Evolutionary conservation across 2,888 invertebrate species (phyloP), one percentile per base, ranked within the genome.

Genomic region (Fragum whitleyi): DNA sequence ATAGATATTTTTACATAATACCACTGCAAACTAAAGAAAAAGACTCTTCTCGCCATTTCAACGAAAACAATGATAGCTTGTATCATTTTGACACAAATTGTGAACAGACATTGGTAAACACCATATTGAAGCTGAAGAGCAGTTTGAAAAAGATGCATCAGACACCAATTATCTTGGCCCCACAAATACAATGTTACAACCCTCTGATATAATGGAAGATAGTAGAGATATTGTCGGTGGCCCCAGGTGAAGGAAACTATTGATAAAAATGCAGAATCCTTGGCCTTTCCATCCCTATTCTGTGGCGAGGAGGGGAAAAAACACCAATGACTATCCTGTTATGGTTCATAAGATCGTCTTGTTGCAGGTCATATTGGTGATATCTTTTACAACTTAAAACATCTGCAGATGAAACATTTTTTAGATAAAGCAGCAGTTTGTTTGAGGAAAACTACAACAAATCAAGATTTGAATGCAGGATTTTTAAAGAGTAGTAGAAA

Each of bases 301-400:
- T 75, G 79, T 75, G 79, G 79, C 9, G n/a, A 75, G 26, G n/a
- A 19, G 21, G n/a, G 71, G 29, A 7, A 57, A n/a, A n/a, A 28
- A 55, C 16, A 71, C 36, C n/a, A 57, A 59, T 57, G 28, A 2
- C 1, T 5, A n/a, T 28, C 1, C 7, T 9, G 29, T 16, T 14
- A 11, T 21, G 11, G 2, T 65, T 2, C 39, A 68, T 59, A 68
- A 69, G 85, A 81, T 69, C 11, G 79, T 53, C 26, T 81, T 69
- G 53, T 74, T 39, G 74, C 85, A 23, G 9, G 16, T 19, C 61
- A 67, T 68, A 71, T 74, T 28, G 55, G 65, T 36, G 77, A 82
- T 57, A 72, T 81, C 5, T 84, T 84, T 28, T 85, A 74, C 55
- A 85, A 85, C 47, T 36, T 61, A 16, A 83, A 79, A 61, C 76